phyloP scores from a whole-genome alignment of 1,140 invertebrate genomes.

The Drosophila punjabiensis region DNA sequence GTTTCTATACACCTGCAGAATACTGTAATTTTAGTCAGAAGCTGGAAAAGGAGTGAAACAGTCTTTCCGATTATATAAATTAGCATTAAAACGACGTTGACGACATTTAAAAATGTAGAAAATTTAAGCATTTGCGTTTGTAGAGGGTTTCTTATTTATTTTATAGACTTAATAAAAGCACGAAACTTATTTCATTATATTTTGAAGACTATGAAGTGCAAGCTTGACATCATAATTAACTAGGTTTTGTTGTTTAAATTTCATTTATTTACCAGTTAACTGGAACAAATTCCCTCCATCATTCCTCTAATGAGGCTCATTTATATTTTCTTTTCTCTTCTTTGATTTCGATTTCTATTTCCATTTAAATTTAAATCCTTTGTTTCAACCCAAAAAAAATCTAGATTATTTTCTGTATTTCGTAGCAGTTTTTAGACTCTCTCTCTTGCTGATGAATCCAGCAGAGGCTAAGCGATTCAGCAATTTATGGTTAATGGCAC shows the following conservation, averaged over 20 bases:
- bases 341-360: not conserved
- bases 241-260: no score
- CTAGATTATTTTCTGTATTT: not conserved
- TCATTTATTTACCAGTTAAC: not conserved
- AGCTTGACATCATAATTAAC: not conserved
- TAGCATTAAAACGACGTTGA: no score
- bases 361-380: slow-evolving; percentile 3
- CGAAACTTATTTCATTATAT: not conserved
- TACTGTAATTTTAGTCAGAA: no score
- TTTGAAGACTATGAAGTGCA: not conserved
- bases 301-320: not conserved
- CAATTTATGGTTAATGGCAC: slow-evolving; percentile 66
- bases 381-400: not conserved
- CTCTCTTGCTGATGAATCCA: slow-evolving; percentile 1
- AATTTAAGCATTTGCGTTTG: no score
- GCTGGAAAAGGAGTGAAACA: not conserved
- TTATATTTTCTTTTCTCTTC: not conserved
- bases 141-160: not conserved
- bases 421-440: not conserved
- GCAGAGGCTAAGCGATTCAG: slow-evolving; percentile 53
- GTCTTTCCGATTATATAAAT: no score
- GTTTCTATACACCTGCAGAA: no score
- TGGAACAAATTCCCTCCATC: not conserved
- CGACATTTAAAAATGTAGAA: no score
- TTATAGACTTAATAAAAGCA: not conserved